Evolutionary conservation across 2,797 vertebrate species (phyloP), one percentile per base, ranked within the genome.

Genomic region (Macropodus opercularis): DNA sequence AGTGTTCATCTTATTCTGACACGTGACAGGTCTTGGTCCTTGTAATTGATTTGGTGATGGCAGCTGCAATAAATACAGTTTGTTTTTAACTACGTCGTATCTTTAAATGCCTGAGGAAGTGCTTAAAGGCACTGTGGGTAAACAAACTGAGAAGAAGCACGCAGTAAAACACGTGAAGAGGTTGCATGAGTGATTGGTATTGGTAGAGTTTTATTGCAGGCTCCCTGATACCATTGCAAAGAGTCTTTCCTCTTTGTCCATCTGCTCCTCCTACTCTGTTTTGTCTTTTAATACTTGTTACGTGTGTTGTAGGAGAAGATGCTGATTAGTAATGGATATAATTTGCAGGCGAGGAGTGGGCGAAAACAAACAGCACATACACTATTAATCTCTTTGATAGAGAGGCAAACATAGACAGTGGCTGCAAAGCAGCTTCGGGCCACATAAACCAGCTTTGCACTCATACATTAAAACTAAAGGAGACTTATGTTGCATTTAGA

Each of bases 361-460:
- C n/a, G 39, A 41, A 19, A 40, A 22, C 21, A 41, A 55, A 55
- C 27, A 44, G 19, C 2, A 9, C 21, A 3, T 17, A 38, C 41
- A 36, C 13, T 53, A 78, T 85, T 75, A 62, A 80, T 79, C 81
- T 89, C 57, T 85, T 76, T 74, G 62, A 69, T 50, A 61, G 42
- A 23, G 31, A 67, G 43, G 42, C 35, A 78, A 72, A 62, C 71
- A 69, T 47, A 36, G 51, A 24, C 26, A 44, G 59, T 47, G 47
- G 53, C 44, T 35, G 38, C 43, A 10, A 52, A 63, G 31, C 55
- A 38, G 56, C 69, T 72, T 27, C 13, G 15, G 24, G 53, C 42
- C 39, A 58, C 4, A 31, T 10, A 17, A 71, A 64, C 40, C 40
- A 7, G 31, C 51, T 19, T 56, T 2, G 22, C 50, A 67, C 61